Evolutionary conservation across 53 echinoderm and acorn worm genomes (phyloP).

Genomic region (Apostichopus leukothele): DNA sequence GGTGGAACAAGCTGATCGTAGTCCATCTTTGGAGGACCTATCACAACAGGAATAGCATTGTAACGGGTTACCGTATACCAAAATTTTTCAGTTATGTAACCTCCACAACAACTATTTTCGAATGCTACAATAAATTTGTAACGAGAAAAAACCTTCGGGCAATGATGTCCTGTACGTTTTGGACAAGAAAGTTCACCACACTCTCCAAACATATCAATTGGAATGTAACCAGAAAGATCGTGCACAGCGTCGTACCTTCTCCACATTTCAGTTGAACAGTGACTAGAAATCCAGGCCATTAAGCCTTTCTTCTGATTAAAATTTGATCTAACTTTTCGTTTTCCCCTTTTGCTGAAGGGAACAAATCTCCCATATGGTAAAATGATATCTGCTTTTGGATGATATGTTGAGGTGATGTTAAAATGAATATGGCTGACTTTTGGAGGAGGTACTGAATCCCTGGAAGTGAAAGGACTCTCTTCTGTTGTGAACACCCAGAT

Average conservation of each 20-base stretch:
- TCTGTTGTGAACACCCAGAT: constrained; percentile 9
- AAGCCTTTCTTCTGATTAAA: background rate
- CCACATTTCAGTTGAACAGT: constrained; percentile 23
- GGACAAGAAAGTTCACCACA: background rate
- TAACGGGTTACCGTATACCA: background rate
- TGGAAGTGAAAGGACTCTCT: constrained; percentile 3
- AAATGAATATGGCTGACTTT: background rate
- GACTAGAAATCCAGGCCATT: constrained; percentile 9
- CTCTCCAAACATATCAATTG: background rate
- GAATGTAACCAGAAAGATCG: background rate
- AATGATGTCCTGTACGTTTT: background rate
- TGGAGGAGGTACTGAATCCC: background rate
- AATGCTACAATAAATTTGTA: background rate
- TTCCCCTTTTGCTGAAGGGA: too few relatives aligned
- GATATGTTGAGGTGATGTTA: constrained; percentile 8
- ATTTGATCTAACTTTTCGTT: too few relatives aligned
- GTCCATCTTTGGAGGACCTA: background rate
- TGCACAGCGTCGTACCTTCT: background rate
- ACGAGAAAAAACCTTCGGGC: background rate
- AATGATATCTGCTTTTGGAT: background rate
- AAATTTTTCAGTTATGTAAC: constrained; percentile 25
- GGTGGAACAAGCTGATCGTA: background rate
- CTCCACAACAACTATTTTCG: constrained; percentile 6
- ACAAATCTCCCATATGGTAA: constrained; percentile 1
- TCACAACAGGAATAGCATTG: background rate